Evolutionary conservation across 2,888 invertebrate species (phyloP).

Genomic region (Agrenia bidenticulata): DNA sequence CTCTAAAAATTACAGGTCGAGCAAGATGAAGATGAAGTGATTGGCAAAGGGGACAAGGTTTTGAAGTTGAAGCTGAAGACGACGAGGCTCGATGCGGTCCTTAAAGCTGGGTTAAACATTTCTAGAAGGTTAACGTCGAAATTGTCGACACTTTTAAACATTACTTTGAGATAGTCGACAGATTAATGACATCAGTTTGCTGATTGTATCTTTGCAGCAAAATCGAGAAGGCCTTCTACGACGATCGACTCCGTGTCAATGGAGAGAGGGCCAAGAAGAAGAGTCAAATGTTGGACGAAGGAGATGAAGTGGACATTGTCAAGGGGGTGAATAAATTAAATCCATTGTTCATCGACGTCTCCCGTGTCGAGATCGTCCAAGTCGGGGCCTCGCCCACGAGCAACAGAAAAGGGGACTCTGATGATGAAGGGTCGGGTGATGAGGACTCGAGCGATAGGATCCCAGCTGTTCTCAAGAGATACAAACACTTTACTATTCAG

Average conservation of each 20-base stretch:
- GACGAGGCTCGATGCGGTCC: conserved; percentile 68
- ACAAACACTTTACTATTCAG: conserved; percentile 71
- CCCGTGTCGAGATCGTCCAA: conserved; percentile 67
- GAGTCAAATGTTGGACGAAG: conserved; percentile 66
- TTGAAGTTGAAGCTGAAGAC: conserved; percentile 67
- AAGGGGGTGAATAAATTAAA: conserved; percentile 68
- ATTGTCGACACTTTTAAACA: conserved; percentile 1
- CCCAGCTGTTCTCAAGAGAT: conserved; percentile 65
- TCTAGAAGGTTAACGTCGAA: conserved; percentile 67
- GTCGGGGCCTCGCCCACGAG: conserved; percentile 17
- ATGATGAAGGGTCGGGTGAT: conserved; percentile 26
- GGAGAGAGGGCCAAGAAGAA: conserved; percentile 76
- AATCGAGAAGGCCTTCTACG: conserved; percentile 76
- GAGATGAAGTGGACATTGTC: conserved; percentile 78
- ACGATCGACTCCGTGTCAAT: conserved; percentile 76
- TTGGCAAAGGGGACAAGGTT: conserved; percentile 67
- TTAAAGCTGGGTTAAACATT: conserved; percentile 70
- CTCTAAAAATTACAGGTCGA: background rate
- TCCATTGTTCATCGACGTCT: conserved; percentile 68
- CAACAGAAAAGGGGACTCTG: conserved; percentile 20
- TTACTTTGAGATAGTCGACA: background rate
- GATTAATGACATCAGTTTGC: no score
- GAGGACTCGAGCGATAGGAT: conserved; percentile 55
- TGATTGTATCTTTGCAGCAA: conserved; percentile 63
- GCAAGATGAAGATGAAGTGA: conserved; percentile 55